These are phyloP conservation scores for Calliopum simillimum DNA, from an alignment of 2,888 invertebrate species.

Conservation along the genomic window DNA sequence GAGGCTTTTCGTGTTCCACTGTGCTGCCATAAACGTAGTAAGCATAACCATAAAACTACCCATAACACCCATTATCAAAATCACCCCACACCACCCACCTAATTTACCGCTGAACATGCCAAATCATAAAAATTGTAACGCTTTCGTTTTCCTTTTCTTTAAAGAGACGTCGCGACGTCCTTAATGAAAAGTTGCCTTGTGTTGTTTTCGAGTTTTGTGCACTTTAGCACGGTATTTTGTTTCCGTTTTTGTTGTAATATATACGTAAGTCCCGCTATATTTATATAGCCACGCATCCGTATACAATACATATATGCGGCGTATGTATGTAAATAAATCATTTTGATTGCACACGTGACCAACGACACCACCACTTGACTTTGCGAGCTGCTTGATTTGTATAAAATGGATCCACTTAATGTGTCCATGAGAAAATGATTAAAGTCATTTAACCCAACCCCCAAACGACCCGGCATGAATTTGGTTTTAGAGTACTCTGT, in stretches of 20 bases:
- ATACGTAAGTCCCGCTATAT: not conserved
- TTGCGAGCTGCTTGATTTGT: conserved; percentile 9
- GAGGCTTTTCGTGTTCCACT: conserved; percentile 34
- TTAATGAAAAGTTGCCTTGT: conserved; percentile 23
- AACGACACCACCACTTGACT: conserved; percentile 49
- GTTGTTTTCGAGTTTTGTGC: conserved; percentile 51
- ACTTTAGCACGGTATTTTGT: conserved; percentile 64
- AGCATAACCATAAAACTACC: not conserved
- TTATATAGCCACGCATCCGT: conserved; percentile 28
- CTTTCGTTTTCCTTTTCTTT: conserved; percentile 38
- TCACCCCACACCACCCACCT: conserved; percentile 38
- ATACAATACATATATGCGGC: not conserved
- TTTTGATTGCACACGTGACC: conserved; percentile 55
- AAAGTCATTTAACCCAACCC: conserved; percentile 61
- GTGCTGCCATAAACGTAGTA: not conserved
- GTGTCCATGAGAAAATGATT: conserved; percentile 57
- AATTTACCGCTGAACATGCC: conserved; percentile 61
- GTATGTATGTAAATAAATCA: conserved; percentile 55
- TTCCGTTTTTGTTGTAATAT: conserved; percentile 57
- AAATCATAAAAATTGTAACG: conserved; percentile 59
- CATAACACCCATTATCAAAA: not conserved
- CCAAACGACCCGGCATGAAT: not conserved
- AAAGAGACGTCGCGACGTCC: conserved; percentile 3
- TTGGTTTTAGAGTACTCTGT: not conserved
- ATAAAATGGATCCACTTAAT: conserved; percentile 35